These are phyloP conservation scores for Parasteatoda lunata DNA, from an alignment of 2,888 invertebrate genomes.

Conservation along the genomic window DNA sequence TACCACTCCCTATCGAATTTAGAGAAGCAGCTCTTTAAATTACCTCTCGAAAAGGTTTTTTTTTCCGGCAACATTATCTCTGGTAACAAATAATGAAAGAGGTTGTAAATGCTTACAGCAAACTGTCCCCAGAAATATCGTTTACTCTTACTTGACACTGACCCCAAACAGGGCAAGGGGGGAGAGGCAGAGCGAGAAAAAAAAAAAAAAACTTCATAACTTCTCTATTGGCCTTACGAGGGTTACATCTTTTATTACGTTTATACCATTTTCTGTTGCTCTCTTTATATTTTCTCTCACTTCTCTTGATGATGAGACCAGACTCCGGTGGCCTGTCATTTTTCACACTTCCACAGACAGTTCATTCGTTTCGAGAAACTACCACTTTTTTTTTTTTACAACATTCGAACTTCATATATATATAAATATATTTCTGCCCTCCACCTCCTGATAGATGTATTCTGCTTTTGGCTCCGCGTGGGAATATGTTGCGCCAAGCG, in stretches of 20 bases:
- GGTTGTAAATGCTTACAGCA: background rate
- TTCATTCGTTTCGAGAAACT: constrained; percentile 17
- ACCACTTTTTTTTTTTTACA: constrained; percentile 22
- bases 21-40: no score
- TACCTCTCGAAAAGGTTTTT: background rate
- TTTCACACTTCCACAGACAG: constrained; percentile 59
- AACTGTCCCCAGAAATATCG: background rate
- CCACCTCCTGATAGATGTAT: constrained; percentile 13
- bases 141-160: background rate
- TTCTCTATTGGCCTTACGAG: constrained; percentile 38
- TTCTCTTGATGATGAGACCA: constrained; percentile 43
- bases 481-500: constrained; percentile 21
- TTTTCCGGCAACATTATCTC: background rate
- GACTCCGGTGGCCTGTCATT: constrained; percentile 46
- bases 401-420: constrained; percentile 7
- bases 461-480: background rate
- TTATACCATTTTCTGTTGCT: constrained; percentile 13
- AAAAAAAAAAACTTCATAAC: constrained; percentile 8
- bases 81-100: background rate
- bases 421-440: constrained; percentile 26
- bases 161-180: background rate
- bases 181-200: background rate
- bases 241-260: constrained; percentile 50
- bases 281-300: constrained; percentile 10
- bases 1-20: no score